Conservation (phyloP, 1,140 invertebrate genomes). For the Halesus radiatus region DNA sequence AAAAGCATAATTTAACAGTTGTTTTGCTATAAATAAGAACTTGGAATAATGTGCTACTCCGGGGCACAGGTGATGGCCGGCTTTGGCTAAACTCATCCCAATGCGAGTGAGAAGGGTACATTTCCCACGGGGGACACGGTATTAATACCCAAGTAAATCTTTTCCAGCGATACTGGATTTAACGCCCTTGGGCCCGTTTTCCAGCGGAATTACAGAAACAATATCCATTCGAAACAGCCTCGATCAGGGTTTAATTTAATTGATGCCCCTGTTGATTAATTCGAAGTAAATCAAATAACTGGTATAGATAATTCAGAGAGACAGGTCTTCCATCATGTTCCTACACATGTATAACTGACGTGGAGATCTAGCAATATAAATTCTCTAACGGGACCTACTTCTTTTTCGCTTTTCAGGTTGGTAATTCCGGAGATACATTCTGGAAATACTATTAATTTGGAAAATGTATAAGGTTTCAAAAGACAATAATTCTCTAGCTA, state of each 20-base stretch:
- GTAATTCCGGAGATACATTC: too few relatives aligned
- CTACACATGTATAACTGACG: too few relatives aligned
- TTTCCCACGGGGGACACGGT: neutral
- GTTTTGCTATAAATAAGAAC: neutral
- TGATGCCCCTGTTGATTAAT: neutral
- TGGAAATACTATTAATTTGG: too few relatives aligned
- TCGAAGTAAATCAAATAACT: neutral
- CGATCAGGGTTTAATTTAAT: neutral
- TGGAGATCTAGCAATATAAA: too few relatives aligned
- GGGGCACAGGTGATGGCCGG: constrained; percentile 25
- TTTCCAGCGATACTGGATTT: neutral
- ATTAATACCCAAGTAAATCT: constrained; percentile 28
- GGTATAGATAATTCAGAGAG: neutral
- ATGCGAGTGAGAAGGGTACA: constrained; percentile 7
- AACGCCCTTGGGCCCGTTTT: neutral
- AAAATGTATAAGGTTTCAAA: too few relatives aligned
- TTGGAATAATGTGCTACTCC: neutral
- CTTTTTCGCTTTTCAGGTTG: too few relatives aligned
- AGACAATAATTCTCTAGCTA: too few relatives aligned
- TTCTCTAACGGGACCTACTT: too few relatives aligned
- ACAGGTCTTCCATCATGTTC: too few relatives aligned
- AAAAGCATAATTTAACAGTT: constrained; percentile 2
- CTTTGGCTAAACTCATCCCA: constrained; percentile 10
- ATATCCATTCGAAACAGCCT: neutral
- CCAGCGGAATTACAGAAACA: too few relatives aligned